Base-by-base conservation (phyloP, 2,797 vertebrate species). In the Psittacula derbiana region DNA sequence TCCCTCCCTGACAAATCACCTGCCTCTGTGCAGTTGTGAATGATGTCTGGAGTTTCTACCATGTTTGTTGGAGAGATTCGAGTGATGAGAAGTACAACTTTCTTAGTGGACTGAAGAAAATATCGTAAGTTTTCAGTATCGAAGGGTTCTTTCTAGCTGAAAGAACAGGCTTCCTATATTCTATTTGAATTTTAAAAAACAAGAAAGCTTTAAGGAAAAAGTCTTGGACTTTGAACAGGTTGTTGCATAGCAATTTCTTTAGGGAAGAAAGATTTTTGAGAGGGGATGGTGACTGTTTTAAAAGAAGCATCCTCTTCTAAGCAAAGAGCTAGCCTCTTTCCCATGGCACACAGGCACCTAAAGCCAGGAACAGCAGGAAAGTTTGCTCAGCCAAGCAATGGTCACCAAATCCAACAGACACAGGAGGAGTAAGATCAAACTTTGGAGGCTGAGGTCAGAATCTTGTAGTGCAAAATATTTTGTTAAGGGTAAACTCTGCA, bases 271-370 rank as follows among this genome's bases (percentile, higher is more conserved):
- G 4, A 43, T 12, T 67, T 81, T 60, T 71, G 19, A 84, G 17
- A 79, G 30, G 5, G 13, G 23, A 38, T 33, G 20, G 30, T 2
- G 1, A 49, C 36, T 52, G 4, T 70, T 81, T 65, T 40, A 36
- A 52, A 81, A 78, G 25, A 73, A 79, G 1, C 1, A 4, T 36
- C 12, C 14, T 61, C 18, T 44, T 44, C 43, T 44, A 44, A 20
- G 43, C 43, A 44, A 44, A 44, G 43, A 84, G 28, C 18, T 30
- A 55, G 41, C 30, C 1, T 0, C 12, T 7, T 20, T 85, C 27
- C 61, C 21, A 50, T 0, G 2, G 27, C 30, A 25, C 1, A 1
- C 47, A 43, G 27, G 13, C 0, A 0, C 27, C 66, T 40, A 24
- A 31, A 87, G 31, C 25, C 66, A 67, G 67, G 25, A 64, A 31